A percentile compares a stretch with the other conserved stretches of the same genome.
phyloP scores from a whole-genome alignment of 2,113 vertebrate species.

The Oophaga pumilio region DNA sequence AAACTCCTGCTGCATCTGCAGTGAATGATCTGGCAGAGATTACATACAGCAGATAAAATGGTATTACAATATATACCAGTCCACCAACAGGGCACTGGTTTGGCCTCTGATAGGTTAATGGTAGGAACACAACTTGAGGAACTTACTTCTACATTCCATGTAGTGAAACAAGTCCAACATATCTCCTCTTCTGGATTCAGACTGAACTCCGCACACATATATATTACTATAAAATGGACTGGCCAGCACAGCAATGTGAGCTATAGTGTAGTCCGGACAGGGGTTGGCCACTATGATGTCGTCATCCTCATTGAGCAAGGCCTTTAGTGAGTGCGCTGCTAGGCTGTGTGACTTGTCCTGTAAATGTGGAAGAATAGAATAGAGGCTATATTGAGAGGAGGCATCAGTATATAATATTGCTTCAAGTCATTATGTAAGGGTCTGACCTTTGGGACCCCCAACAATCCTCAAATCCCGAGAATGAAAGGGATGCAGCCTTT shows the following conservation, averaged over 20 bases:
- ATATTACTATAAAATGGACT: conserved; percentile 65
- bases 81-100: too few species aligned
- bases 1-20: too few species aligned
- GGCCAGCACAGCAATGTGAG: conserved; percentile 78
- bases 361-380: not conserved
- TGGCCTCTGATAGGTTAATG: too few species aligned
- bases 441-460: too few species aligned
- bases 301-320: conserved; percentile 72
- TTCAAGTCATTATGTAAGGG: not conserved
- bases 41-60: too few species aligned
- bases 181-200: conserved; percentile 70
- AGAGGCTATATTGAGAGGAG: not conserved
- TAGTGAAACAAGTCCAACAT: conserved; percentile 69
- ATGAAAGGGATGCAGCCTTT: too few species aligned
- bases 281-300: conserved; percentile 80
- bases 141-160: conserved; percentile 87
- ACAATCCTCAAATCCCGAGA: too few species aligned
- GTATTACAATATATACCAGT: too few species aligned
- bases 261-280: conserved; percentile 79
- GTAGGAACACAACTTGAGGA: not conserved
- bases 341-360: conserved; percentile 90
- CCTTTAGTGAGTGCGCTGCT: conserved; percentile 76
- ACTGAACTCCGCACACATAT: conserved; percentile 77
- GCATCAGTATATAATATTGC: not conserved
- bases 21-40: too few species aligned